These are phyloP conservation scores for Piprites chloris DNA, from an alignment of 2,113 vertebrate species.

Conservation along the genomic window DNA sequence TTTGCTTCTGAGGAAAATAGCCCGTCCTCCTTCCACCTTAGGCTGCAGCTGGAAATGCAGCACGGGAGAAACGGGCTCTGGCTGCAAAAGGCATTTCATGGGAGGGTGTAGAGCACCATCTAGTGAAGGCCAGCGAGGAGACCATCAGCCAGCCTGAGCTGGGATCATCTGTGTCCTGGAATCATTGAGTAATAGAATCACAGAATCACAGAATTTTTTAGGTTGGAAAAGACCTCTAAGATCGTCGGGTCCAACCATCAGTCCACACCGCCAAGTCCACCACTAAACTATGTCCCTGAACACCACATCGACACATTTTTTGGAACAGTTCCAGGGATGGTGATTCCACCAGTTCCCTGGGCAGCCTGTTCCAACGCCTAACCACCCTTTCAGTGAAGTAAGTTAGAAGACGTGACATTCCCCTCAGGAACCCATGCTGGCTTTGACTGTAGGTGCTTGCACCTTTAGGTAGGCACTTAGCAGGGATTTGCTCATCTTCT, in stretches of 20 bases:
- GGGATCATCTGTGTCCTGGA: background rate
- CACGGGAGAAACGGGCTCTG: accelerated
- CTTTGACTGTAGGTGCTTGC: background rate
- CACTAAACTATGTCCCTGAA: background rate
- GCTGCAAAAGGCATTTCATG: background rate
- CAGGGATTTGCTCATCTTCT: background rate
- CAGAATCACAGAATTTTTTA: accelerated
- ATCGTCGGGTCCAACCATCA: background rate
- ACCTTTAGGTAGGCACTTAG: background rate
- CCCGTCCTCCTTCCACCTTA: background rate
- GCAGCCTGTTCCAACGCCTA: background rate
- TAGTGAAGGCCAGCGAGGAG: background rate
- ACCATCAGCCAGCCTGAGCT: background rate
- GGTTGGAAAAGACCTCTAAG: background rate
- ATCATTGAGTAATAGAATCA: background rate
- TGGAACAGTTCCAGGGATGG: background rate
- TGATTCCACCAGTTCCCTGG: background rate
- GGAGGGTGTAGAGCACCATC: conserved; percentile 32
- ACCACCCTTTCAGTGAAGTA: background rate
- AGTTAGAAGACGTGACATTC: background rate
- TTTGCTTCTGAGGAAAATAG: background rate
- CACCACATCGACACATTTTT: accelerated
- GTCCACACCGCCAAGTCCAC: background rate
- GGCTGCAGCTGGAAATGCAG: background rate
- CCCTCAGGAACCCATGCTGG: background rate